Base-by-base conservation (phyloP, 2,113 vertebrate genomes). In the Gymnocephalus cernua region DNA sequence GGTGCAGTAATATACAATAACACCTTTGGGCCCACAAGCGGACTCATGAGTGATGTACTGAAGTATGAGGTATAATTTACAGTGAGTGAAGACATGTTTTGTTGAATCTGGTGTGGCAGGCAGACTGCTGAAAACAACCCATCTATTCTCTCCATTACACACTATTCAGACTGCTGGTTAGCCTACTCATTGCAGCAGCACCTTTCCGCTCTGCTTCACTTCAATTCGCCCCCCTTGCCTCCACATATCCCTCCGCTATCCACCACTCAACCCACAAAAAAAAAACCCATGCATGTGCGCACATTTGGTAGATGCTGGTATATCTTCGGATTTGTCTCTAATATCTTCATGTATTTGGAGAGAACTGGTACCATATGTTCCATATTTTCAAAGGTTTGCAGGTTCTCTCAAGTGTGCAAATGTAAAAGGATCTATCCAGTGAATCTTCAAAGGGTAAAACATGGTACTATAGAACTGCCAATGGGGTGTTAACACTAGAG, bases 151-250 rank as follows among this genome's bases (percentile, higher is more conserved):
- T 76, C 62, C 54, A 68, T 67, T 68, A 58, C 48, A 48, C 61
- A 41, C 80, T 79, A 23, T 78, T 82, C 67, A 45, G 79, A 57
- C 56, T 56, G 73, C 81, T 88, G 80, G 59, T 88, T 83, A 23
- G 44, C 58, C 71, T 66, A 70, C 65, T 59, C 74, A 62, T 77
- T 76, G 61, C 77, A 84, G 78, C 77, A 79, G 79, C 79, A 85
- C 65, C 80, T 83, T 91, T 91, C 76, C 47, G 62, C 80, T 85
- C 82, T 50, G 79, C 75, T 89, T 87, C 85, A 74, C 83, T 68
- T 72, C 51, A 77, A 56, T 63, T 67, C 73, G 32, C 63, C 83
- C 13, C 23, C 50, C 63, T 71, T 61, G 32, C 35, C 68, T 79
- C 50, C 18, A 5, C 11, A 32, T 64, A 65, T 62, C 71, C 74